A percentile compares a stretch with the other conserved stretches of the same genome.
Conservation (phyloP, 92 coral and sea anemone genomes). For the Nematostella vectensis region DNA sequence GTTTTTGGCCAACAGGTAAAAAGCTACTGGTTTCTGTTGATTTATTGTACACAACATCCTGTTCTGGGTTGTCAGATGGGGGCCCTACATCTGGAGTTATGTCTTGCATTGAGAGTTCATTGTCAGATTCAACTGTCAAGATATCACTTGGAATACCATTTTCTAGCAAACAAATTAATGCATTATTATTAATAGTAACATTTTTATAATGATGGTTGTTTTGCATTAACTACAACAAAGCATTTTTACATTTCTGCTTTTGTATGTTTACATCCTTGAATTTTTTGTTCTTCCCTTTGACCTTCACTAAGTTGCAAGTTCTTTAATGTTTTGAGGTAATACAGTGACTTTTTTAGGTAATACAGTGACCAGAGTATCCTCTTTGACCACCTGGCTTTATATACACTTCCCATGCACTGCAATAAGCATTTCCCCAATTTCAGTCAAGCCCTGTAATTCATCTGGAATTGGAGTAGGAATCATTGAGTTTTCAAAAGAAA, state of each 20-base stretch:
- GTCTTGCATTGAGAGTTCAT: neutral
- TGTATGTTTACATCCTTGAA: neutral
- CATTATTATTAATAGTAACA: neutral
- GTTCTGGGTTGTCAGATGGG: neutral
- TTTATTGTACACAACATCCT: neutral
- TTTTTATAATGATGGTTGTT: neutral
- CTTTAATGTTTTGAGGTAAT: neutral
- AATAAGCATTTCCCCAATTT: constrained; percentile 14
- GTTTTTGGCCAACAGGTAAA: neutral
- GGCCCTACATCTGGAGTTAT: neutral
- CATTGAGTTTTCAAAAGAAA: neutral
- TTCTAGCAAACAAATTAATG: neutral
- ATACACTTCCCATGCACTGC: no score
- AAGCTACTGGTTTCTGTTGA: neutral
- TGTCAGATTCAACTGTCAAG: neutral
- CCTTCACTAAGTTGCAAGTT: neutral
- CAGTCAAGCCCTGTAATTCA: constrained; percentile 35
- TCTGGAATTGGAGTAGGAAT: constrained; percentile 15
- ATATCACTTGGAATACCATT: neutral
- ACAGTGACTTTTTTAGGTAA: no score
- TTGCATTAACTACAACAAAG: neutral
- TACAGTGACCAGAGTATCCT: neutral
- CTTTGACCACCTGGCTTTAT: neutral
- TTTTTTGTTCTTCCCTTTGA: neutral
- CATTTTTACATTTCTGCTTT: neutral